phyloP scores from a whole-genome alignment of 2,113 vertebrate genomes.

The Cryptomyrus ogoouensis region DNA sequence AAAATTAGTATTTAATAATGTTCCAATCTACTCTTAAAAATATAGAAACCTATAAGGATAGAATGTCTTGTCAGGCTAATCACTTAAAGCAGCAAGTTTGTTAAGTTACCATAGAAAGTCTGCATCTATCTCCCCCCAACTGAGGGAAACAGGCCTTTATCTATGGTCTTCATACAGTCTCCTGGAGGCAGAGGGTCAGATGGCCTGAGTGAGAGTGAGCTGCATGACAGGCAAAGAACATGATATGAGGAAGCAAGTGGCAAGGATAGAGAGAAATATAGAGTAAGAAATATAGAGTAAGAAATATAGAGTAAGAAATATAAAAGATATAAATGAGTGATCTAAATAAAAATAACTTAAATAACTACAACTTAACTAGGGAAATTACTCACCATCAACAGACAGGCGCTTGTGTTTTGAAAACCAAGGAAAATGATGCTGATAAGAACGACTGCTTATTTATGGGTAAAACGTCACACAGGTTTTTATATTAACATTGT shows the following conservation, averaged over 20 bases:
- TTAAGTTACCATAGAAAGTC: background rate
- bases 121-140: background rate
- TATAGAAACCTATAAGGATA: no score
- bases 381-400: background rate
- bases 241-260: background rate
- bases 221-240: background rate
- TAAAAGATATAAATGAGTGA: background rate
- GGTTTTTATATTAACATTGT: background rate
- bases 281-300: background rate
- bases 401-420: background rate
- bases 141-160: background rate
- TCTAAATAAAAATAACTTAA: background rate
- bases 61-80: background rate
- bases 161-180: background rate
- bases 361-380: background rate
- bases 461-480: background rate
- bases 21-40: no score
- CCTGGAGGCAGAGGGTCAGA: background rate
- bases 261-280: background rate
- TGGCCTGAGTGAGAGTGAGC: background rate
- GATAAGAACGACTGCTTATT: background rate
- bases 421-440: background rate
- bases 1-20: no score
- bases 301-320: background rate
- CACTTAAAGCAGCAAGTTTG: background rate